Conservation (phyloP, 2,888 invertebrate genomes). For the Ormia ochracea region DNA sequence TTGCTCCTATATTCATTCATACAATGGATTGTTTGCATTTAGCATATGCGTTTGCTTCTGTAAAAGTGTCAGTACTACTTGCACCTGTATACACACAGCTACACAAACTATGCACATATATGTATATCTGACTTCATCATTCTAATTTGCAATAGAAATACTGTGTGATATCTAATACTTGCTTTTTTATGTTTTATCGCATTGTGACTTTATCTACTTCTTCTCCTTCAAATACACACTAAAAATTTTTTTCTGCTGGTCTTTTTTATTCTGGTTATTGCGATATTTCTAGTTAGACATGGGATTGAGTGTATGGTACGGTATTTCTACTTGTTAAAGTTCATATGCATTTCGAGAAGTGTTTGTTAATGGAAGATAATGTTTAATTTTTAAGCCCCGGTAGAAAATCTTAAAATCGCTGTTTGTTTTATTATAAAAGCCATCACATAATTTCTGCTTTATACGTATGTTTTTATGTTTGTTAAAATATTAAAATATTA, state of each 20-base stretch:
- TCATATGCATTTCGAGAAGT: constrained; percentile 33
- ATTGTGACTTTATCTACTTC: constrained; percentile 39
- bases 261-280: constrained; percentile 25
- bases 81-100: not conserved
- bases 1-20: constrained; percentile 2
- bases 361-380: constrained; percentile 35
- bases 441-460: too few species aligned
- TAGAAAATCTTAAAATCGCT: constrained; percentile 11
- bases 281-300: constrained; percentile 10
- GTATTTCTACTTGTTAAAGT: constrained; percentile 25
- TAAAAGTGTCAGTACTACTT: constrained; percentile 32
- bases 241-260: constrained; percentile 18
- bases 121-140: not conserved
- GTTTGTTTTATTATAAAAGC: not conserved
- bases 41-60: constrained; percentile 10
- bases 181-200: constrained; percentile 53
- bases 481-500: too few species aligned
- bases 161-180: constrained; percentile 50
- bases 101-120: not conserved
- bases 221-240: constrained; percentile 32
- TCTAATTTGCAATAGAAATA: constrained; percentile 41
- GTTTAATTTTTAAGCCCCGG: constrained; percentile 22
- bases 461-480: too few species aligned
- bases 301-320: not conserved
- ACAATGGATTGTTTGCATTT: constrained; percentile 5